Conservation (phyloP, 1,140 invertebrate genomes). For the Macrobrachium rosenbergii region DNA sequence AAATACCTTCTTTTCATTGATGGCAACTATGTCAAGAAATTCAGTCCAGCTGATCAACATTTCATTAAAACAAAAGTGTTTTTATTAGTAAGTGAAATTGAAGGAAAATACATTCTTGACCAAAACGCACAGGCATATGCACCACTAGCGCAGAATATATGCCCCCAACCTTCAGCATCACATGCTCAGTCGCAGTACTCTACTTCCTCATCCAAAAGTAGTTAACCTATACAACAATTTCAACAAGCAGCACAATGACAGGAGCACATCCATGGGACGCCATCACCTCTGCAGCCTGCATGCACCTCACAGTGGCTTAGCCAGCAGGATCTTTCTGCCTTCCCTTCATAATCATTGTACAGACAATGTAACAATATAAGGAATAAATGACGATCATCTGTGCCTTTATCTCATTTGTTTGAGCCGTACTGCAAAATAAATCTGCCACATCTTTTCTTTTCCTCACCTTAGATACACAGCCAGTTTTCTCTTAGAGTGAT, state of each 20-base stretch:
- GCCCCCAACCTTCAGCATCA: background rate
- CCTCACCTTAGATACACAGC: conserved; percentile 27
- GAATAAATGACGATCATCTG: conserved; percentile 1
- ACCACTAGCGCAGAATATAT: conserved; percentile 28
- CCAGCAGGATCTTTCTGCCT: background rate
- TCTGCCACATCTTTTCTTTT: background rate
- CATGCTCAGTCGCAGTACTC: too few relatives aligned
- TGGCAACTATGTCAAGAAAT: conserved; percentile 49
- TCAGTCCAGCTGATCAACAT: conserved; percentile 52
- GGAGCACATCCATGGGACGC: conserved; percentile 11
- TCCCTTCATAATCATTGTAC: conserved; percentile 19
- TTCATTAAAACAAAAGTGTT: conserved; percentile 50
- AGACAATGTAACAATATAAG: conserved; percentile 1
- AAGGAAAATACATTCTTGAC: too few relatives aligned
- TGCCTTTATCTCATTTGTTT: conserved; percentile 4
- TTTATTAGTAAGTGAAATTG: too few relatives aligned
- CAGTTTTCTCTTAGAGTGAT: conserved; percentile 31
- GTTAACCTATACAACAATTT: background rate
- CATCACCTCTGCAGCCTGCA: conserved; percentile 22
- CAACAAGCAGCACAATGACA: conserved; percentile 3
- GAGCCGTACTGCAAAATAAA: conserved; percentile 1
- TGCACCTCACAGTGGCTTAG: conserved; percentile 10
- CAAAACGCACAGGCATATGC: too few relatives aligned
- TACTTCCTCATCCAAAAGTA: too few relatives aligned
- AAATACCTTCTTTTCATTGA: conserved; percentile 45